Evolutionary conservation across 2,113 vertebrate species (phyloP).

Genomic region (Pithys albifrons): DNA sequence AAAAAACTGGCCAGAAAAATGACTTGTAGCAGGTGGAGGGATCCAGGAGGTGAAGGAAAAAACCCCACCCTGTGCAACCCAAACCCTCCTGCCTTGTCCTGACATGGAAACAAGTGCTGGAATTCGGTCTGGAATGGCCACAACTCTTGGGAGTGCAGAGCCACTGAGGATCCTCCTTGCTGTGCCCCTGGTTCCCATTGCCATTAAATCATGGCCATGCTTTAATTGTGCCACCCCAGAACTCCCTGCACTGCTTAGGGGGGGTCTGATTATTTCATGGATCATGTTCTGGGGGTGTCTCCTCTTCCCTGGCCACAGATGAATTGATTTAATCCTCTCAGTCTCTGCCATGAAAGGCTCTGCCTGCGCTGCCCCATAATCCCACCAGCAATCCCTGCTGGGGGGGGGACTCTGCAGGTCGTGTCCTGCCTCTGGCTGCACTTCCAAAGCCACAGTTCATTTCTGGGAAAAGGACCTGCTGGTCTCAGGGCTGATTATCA

Average conservation of each 20-base stretch:
- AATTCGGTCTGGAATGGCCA: neutral
- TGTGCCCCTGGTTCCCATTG: neutral
- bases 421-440: neutral
- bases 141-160: accelerated
- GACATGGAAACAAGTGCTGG: accelerated
- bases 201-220: neutral
- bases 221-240: neutral
- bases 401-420: neutral
- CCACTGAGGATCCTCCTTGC: neutral
- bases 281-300: neutral
- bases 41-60: neutral
- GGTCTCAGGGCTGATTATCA: neutral
- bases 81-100: neutral
- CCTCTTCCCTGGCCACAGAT: neutral
- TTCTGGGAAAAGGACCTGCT: neutral
- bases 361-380: conserved; percentile 10
- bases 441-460: neutral
- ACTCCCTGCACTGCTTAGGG: neutral
- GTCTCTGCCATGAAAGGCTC: neutral
- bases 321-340: conserved; percentile 61
- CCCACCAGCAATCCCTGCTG: neutral
- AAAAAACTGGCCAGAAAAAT: neutral
- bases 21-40: neutral
- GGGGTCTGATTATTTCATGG: neutral
- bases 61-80: neutral